These are phyloP conservation scores for Grantiella picta DNA, from an alignment of 2,113 vertebrate genomes.

Conservation along the genomic window DNA sequence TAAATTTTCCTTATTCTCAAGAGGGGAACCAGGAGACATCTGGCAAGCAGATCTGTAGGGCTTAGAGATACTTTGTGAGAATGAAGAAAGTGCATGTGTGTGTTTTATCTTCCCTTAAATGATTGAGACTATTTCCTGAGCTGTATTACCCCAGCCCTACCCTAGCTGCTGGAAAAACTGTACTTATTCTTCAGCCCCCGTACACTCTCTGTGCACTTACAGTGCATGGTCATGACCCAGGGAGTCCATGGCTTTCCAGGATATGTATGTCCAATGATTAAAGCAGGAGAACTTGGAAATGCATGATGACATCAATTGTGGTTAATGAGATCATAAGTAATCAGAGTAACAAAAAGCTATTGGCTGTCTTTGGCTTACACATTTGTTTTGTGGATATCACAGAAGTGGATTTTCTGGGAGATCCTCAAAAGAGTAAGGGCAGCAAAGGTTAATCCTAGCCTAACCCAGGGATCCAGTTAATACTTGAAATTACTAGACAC, in stretches of 20 bases:
- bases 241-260: not conserved
- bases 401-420: not conserved
- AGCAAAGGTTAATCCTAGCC: not conserved
- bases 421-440: not conserved
- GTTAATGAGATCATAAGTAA: not conserved
- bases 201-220: not conserved
- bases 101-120: not conserved
- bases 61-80: not conserved
- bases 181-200: not conserved
- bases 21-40: not conserved
- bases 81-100: not conserved
- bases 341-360: not conserved
- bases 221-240: not conserved
- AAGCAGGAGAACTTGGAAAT: not conserved
- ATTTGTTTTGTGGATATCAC: not conserved
- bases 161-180: not conserved
- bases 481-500: not conserved
- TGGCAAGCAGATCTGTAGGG: not conserved
- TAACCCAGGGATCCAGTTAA: not conserved
- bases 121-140: not conserved
- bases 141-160: not conserved
- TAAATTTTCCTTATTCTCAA: not conserved
- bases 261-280: not conserved
- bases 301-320: not conserved
- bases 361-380: not conserved